Evolutionary conservation across 2,113 vertebrate species (phyloP), one percentile per base, ranked within the genome.

Genomic region (Mormyrus iriodes): DNA sequence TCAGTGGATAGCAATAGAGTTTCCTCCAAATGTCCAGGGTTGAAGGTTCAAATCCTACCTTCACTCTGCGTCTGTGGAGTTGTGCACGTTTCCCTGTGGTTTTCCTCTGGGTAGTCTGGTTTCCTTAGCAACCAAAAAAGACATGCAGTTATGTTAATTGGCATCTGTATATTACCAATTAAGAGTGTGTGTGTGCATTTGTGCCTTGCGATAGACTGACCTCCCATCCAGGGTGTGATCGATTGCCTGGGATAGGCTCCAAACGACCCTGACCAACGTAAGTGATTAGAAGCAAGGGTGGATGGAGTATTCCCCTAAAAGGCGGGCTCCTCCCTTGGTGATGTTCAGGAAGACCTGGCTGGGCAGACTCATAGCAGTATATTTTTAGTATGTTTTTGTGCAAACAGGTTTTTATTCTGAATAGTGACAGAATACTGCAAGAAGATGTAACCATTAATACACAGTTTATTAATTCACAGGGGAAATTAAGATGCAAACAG

Each of bases 111-210:
- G 61, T 65, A 65, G 24, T n/a, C 58, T 69, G 10, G 61, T 69
- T 69, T 69, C 61, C 61, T 69, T 69, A 69, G 61, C 61, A 69
- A 69, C 61, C 61, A 69, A 69, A 69, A n/a, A 69, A 69, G 61
- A 69, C 61, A 69, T 69, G 61, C 61, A 69, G 27, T 69, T 69
- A 69, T 1, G 10, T 31, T 69, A 69, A 69, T 69, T 69, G 61
- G 27, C 27, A 69, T 31, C n/a, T 69, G 27, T 31, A 69, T 31
- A 69, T 69, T 69, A n/a, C 61, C 31, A 9, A 69, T 4, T 7
- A 8, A 3, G 61, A 13, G 61, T 69, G n/a, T 69, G n/a, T 31
- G n/a, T 65, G 61, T 69, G 61, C 13, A 61, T 61, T 2, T 61
- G 24, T 61, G 27, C 27, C 61, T 69, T 31, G 10, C 9, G 3